phyloP scores from a whole-genome alignment of 2,113 vertebrate genomes.

The Megaceryle torquata region DNA sequence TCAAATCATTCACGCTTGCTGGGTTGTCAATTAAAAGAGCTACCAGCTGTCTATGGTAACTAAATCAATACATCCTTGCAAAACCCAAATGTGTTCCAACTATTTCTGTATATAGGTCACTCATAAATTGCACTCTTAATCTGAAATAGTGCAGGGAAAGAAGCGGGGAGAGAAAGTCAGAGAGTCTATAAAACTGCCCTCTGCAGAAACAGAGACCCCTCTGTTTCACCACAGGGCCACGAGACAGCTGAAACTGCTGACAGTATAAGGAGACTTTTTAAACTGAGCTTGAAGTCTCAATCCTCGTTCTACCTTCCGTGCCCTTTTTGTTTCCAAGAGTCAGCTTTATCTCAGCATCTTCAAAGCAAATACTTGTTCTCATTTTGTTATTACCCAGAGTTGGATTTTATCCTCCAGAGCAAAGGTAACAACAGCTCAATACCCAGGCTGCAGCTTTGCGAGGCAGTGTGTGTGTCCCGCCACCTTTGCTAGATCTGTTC shows the following conservation, averaged over 20 bases:
- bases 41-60: background rate
- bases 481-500: background rate
- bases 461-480: background rate
- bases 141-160: accelerated
- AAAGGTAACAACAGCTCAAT: background rate
- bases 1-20: background rate
- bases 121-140: background rate
- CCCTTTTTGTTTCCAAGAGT: background rate
- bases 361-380: background rate
- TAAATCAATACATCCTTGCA: background rate
- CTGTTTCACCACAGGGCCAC: background rate
- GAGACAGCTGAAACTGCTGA: background rate
- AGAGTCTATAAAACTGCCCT: background rate
- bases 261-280: accelerated
- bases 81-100: background rate
- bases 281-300: background rate
- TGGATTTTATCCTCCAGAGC: background rate
- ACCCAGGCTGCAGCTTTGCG: background rate
- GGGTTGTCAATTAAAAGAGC: slow-evolving; percentile 6
- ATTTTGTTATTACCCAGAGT: background rate
- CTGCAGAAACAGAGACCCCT: background rate
- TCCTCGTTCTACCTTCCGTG: background rate
- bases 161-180: background rate
- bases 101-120: slow-evolving; percentile 25
- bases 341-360: background rate